phyloP scores from a whole-genome alignment of 2,797 vertebrate species.

The Sebastolobus altivelis region DNA sequence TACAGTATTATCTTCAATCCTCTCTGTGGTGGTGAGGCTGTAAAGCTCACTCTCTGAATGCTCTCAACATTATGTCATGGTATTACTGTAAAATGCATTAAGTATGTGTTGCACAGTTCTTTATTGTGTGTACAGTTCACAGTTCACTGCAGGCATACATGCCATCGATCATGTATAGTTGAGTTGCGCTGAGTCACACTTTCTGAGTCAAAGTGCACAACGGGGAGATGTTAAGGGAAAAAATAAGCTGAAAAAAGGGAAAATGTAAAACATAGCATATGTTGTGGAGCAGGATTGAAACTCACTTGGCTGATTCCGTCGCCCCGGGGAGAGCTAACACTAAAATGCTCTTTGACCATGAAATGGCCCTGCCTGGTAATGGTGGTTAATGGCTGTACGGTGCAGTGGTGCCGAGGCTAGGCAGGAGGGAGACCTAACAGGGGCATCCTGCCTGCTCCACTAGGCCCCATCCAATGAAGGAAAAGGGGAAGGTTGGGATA shows the following conservation, averaged over 20 bases:
- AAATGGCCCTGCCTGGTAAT: slow-evolving; percentile 86
- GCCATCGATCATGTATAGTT: slow-evolving; percentile 74
- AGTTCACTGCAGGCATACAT: slow-evolving; percentile 78
- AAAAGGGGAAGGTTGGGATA: slow-evolving; percentile 14
- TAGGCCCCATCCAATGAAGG: slow-evolving; percentile 50
- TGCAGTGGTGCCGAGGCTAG: slow-evolving; percentile 64
- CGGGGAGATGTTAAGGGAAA: slow-evolving; percentile 50
- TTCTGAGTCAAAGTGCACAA: slow-evolving; percentile 82
- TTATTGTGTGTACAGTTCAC: slow-evolving; percentile 61
- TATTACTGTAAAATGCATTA: slow-evolving; percentile 36
- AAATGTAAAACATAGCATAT: slow-evolving; percentile 75
- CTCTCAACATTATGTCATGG: slow-evolving; percentile 25
- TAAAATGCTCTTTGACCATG: slow-evolving; percentile 87
- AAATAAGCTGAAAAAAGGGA: slow-evolving; percentile 61
- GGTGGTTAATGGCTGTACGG: slow-evolving; percentile 83
- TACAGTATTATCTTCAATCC: not conserved
- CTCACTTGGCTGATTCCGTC: slow-evolving; percentile 83
- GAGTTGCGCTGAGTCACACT: slow-evolving; percentile 77
- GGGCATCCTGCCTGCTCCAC: slow-evolving; percentile 53
- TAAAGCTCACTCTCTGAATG: slow-evolving; percentile 17
- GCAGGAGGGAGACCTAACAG: slow-evolving; percentile 57
- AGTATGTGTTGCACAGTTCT: slow-evolving; percentile 21
- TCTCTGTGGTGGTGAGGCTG: slow-evolving; percentile 1
- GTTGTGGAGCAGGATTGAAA: slow-evolving; percentile 70
- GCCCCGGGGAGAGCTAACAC: slow-evolving; percentile 81